Evolutionary conservation across 2,888 invertebrate species (phyloP), one percentile per base, ranked within the genome.

Genomic region (Glyphotaelius pellucidus): DNA sequence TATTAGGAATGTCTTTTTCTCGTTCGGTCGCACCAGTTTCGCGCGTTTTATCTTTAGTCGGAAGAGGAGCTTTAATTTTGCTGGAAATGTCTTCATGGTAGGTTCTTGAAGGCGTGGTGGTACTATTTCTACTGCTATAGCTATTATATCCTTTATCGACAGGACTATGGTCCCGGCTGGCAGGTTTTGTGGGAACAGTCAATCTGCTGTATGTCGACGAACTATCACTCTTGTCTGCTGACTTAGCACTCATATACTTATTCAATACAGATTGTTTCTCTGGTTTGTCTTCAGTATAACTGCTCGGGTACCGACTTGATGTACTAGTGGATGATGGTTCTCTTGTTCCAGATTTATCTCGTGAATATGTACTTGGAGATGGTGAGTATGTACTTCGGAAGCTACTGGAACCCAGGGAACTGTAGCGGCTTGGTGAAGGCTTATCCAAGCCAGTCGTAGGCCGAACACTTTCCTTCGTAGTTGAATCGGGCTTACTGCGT

Each of bases 141-240:
- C 96, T 96, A 94, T 95, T 96, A 80, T 95, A 95, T 87, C 95
- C 94, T 90, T 95, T 94, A 93, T 95, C 95, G 91, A 95, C 95
- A 5, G 97, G 97, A 94, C 97, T 97, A 4, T 96, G 96, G 94
- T 97, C 97, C 94, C 97, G 95, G 93, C 96, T 97, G 94, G 95
- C 95, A 80, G 94, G 95, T 3, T 94, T 95, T 35, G 94, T 95
- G 80, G 96, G 95, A 91, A 95, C 94, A 12, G 94, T 94, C 7
- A 95, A 94, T 94, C 96, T 96, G 2, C 96, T 95, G 94, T 97
- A 97, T 2, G 95, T 95, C 1, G 95, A 94, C 30, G 95, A 95
- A 35, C 96, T 95, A 95, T 96, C 90, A 95, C 94, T 38, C 32
- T 87, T 87, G 67, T 93, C 90, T 14, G 94, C 92, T 67, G 93